phyloP scores from a whole-genome alignment of 2,888 invertebrate genomes.

The Mythimna lalbum region DNA sequence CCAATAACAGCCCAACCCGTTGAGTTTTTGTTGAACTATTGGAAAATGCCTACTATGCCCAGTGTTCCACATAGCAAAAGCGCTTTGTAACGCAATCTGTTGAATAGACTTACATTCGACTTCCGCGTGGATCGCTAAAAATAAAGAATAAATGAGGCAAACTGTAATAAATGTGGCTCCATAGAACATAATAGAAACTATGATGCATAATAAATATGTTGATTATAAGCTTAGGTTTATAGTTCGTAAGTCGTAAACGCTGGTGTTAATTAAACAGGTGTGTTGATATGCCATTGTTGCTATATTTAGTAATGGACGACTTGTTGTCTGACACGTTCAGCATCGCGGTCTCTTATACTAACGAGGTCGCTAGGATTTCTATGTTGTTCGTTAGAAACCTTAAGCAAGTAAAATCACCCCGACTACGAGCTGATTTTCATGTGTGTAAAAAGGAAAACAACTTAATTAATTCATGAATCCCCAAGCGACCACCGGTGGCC shows the following conservation, averaged over 20 bases:
- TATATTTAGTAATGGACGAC: constrained; percentile 24
- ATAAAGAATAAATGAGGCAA: constrained; percentile 55
- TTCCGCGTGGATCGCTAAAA: constrained; percentile 60
- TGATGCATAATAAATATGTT: constrained; percentile 38
- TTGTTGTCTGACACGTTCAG: constrained; percentile 7
- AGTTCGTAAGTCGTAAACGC: constrained; percentile 34
- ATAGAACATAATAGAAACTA: constrained; percentile 27
- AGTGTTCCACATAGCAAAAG: constrained; percentile 58
- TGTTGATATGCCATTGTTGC: constrained; percentile 33
- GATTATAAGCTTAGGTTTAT: constrained; percentile 27
- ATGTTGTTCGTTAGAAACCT: not conserved
- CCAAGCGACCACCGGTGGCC: no score
- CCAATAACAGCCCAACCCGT: constrained; percentile 56
- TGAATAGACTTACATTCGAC: constrained; percentile 47
- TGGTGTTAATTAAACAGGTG: constrained; percentile 44
- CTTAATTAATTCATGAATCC: no score
- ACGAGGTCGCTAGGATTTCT: not conserved
- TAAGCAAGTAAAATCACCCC: not conserved
- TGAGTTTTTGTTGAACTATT: constrained; percentile 53
- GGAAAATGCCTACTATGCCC: constrained; percentile 49
- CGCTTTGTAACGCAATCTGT: constrained; percentile 57
- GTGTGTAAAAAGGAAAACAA: not conserved
- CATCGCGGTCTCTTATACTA: not conserved
- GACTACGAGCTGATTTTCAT: no score
- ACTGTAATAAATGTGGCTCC: constrained; percentile 38